These are phyloP conservation scores for Dolomedes plantarius DNA, from an alignment of 2,888 invertebrate genomes.

Conservation along the genomic window DNA sequence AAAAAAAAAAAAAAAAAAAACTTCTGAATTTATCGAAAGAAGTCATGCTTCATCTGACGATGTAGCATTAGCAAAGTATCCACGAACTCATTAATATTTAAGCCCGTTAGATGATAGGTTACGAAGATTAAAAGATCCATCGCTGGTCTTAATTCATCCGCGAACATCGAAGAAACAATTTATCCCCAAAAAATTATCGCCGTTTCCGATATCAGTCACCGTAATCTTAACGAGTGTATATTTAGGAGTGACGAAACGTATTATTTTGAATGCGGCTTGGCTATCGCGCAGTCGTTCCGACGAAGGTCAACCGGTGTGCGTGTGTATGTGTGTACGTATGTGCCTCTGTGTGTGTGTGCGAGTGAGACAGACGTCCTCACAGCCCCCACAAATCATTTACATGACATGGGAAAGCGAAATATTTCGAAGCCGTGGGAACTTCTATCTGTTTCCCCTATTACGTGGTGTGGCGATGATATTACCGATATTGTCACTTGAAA, in stretches of 20 bases:
- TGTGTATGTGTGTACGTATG: slow-evolving; percentile 14
- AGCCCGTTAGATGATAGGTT: no score
- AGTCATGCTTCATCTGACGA: no score
- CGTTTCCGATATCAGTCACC: not conserved
- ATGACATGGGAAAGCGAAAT: slow-evolving; percentile 49
- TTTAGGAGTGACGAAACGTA: slow-evolving; percentile 36
- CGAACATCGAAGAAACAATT: no score
- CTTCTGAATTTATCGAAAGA: no score
- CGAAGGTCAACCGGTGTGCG: slow-evolving; percentile 51
- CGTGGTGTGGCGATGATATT: slow-evolving; percentile 4
- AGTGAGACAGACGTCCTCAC: not conserved
- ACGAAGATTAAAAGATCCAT: no score
- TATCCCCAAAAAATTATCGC: no score
- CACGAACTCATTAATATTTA: no score
- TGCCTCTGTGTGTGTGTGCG: slow-evolving; percentile 7
- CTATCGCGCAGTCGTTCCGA: not conserved
- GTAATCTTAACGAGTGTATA: not conserved
- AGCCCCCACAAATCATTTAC: slow-evolving; percentile 28
- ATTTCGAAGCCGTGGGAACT: slow-evolving; percentile 39
- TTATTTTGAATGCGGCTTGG: not conserved
- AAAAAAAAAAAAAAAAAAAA: no score
- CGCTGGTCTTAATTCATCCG: no score
- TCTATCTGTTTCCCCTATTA: not conserved
- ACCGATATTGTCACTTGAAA: slow-evolving; percentile 44
- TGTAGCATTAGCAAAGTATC: no score